Evolutionary conservation across 2,888 invertebrate genomes (phyloP).

Genomic region (Leptinotarsa juncta): DNA sequence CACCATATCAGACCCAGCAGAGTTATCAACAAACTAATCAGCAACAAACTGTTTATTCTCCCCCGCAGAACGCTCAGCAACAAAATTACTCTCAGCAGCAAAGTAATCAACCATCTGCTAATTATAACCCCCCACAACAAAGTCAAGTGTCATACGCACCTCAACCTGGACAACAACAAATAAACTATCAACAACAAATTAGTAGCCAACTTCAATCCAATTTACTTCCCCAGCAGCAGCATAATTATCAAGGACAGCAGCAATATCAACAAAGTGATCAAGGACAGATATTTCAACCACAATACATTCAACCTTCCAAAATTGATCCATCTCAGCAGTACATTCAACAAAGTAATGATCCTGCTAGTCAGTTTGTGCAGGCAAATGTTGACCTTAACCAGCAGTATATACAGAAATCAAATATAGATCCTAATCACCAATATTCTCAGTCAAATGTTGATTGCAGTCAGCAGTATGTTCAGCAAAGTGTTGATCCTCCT

Average conservation of each 20-base stretch:
- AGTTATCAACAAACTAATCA: constrained; percentile 39
- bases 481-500: constrained; percentile 53
- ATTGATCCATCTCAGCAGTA: constrained; percentile 39
- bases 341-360: constrained; percentile 42
- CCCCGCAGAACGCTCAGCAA: constrained; percentile 32
- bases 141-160: constrained; percentile 28
- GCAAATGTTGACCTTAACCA: constrained; percentile 42
- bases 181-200: constrained; percentile 23
- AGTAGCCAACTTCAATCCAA: constrained; percentile 54
- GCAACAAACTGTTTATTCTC: constrained; percentile 38
- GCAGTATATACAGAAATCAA: constrained; percentile 40
- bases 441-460: constrained; percentile 69
- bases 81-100: constrained; percentile 39
- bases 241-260: constrained; percentile 42
- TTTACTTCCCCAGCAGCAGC: constrained; percentile 35
- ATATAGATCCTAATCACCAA: constrained; percentile 40
- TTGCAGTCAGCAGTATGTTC: constrained; percentile 51
- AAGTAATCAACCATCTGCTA: constrained; percentile 26
- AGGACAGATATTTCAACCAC: constrained; percentile 52
- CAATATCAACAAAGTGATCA: constrained; percentile 38
- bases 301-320: constrained; percentile 46
- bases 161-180: constrained; percentile 41
- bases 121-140: constrained; percentile 39
- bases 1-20: constrained; percentile 38
- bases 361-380: constrained; percentile 42